Evolutionary conservation across 2,113 vertebrate genomes (phyloP).

Genomic region (Rostratula benghalensis): DNA sequence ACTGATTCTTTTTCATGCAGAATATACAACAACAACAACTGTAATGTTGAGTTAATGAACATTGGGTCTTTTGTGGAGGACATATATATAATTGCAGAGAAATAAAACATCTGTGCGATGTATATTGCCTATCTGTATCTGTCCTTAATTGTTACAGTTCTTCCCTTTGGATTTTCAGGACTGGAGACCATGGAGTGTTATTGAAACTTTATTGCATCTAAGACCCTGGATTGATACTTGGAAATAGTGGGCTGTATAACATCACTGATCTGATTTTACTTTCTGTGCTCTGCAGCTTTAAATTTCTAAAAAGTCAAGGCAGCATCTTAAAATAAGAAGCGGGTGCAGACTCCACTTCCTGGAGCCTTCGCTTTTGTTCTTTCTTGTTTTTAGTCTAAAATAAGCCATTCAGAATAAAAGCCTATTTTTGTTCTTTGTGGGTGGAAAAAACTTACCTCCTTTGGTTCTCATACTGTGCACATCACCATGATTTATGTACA

Average conservation of each 20-base stretch:
- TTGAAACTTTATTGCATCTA: constrained; percentile 40
- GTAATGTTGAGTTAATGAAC: constrained; percentile 54
- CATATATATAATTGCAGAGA: constrained; percentile 53
- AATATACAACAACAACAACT: constrained; percentile 12
- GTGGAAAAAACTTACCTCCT: constrained; percentile 16
- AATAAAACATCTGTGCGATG: constrained; percentile 67
- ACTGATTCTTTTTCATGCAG: not conserved
- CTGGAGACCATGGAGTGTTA: constrained; percentile 11
- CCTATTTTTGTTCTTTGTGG: constrained; percentile 59
- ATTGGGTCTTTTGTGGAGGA: not conserved
- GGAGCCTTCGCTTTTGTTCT: constrained; percentile 37
- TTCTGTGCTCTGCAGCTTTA: constrained; percentile 30
- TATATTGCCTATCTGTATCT: constrained; percentile 49
- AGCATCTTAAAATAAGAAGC: constrained; percentile 21
- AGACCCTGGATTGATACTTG: constrained; percentile 15
- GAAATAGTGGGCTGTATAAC: not conserved
- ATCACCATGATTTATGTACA: not conserved
- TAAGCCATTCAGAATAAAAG: constrained; percentile 45
- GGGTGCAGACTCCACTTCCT: constrained; percentile 36
- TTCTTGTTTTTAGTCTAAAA: constrained; percentile 41
- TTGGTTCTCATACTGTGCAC: not conserved
- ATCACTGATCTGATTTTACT: not conserved
- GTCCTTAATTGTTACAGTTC: constrained; percentile 48
- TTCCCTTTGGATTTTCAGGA: constrained; percentile 31
- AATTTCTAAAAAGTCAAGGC: constrained; percentile 33